Conservation (phyloP, 2,113 vertebrate species). For the Oryzias melastigma region DNA sequence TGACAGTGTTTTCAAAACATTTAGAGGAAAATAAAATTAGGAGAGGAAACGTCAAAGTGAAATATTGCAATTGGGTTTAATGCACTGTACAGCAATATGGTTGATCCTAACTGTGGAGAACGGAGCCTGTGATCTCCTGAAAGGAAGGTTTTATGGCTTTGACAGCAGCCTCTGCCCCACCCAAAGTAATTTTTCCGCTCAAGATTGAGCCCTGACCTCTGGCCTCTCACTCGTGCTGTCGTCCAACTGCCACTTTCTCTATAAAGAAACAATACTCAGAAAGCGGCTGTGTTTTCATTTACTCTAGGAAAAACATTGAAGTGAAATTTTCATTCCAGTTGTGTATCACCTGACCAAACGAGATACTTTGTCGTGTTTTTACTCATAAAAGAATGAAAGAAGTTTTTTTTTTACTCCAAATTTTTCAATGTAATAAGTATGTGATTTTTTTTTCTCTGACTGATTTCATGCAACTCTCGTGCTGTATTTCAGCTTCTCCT, state of each 20-base stretch:
- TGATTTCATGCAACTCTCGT: conserved; percentile 29
- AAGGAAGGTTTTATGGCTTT: conserved; percentile 29
- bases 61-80: not conserved
- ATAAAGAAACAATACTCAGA: conserved; percentile 18
- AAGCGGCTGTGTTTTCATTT: not conserved
- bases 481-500: conserved; percentile 35
- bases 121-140: conserved; percentile 12
- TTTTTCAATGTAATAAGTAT: conserved; percentile 32
- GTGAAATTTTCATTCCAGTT: not conserved
- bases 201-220: conserved; percentile 48
- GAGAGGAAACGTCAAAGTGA: too few species aligned
- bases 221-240: conserved; percentile 40
- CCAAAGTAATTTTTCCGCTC: conserved; percentile 25
- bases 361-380: too few species aligned
- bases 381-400: too few species aligned
- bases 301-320: not conserved
- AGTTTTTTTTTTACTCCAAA: too few species aligned
- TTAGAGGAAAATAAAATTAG: too few species aligned
- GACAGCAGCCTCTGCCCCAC: conserved; percentile 8
- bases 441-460: conserved; percentile 38
- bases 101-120: conserved; percentile 3
- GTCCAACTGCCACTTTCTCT: conserved; percentile 24
- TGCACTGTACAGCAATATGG: not conserved
- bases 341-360: too few species aligned
- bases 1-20: too few species aligned